Evolutionary conservation across 2,888 invertebrate genomes (phyloP), one percentile per base, ranked within the genome.

Genomic region (Gandaritis pyraliata): DNA sequence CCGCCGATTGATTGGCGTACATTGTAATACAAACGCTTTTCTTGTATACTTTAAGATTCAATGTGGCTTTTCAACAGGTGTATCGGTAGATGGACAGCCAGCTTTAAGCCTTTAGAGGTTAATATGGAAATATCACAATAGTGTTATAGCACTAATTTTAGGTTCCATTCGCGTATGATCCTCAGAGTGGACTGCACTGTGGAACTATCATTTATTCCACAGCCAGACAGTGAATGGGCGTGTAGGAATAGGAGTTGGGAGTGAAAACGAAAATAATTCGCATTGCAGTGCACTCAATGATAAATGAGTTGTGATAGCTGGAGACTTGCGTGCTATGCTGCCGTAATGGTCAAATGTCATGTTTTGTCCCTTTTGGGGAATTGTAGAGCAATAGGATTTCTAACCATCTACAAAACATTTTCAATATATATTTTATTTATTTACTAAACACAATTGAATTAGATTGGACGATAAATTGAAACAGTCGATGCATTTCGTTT

Each of bases 191-290:
- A 50, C 30, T 52, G 30, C n/a, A 16, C 33, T 33, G 18, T 30
- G 12, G 39, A 48, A 43, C 45, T 50, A 38, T 41, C 11, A 48
- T 41, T 45, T 45, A 57, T 45, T 58, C 58, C 46, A 23, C 29
- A 16, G 71, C 77, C 74, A 38, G 15, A 87, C 87, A 85, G 81
- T 74, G 73, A 84, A 86, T 85, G 80, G 86, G 86, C 83, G 86
- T 85, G 76, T 77, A 79, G 79, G 23, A 46, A 56, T 61, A 13
- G 33, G 18, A 56, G 41, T 50, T 52, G 41, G 56, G 52, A 61
- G 49, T 55, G 50, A 54, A 49, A 54, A 41, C 54, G 50, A 47
- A 54, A 51, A 61, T 60, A 38, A 39, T 61, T 50, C 54, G 45
- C 60, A 49, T 61, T 61, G 38, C 53, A 30, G 41, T 41, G 18